A percentile compares a stretch with the other conserved stretches of the same genome.
phyloP scores from a whole-genome alignment of 2,888 invertebrate genomes.

The Anthrax anthrax region DNA sequence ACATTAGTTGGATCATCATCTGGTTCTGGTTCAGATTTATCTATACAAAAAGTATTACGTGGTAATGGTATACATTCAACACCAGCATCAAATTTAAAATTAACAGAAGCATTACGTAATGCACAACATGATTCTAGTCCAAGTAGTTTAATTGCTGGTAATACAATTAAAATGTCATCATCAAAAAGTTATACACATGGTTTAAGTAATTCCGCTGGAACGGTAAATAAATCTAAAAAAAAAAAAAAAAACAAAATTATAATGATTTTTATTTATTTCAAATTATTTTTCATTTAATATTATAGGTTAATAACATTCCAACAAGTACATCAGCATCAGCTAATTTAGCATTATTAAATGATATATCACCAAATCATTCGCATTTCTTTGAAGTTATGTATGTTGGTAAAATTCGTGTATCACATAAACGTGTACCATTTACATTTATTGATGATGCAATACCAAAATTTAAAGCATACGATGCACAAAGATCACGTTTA shows the following conservation, averaged over 20 bases:
- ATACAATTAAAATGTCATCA: conserved; percentile 31
- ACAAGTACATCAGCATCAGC: conserved; percentile 32
- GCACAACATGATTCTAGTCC: conserved; percentile 33
- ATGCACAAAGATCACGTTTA: conserved; percentile 47
- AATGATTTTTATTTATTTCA: background rate
- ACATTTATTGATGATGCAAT: conserved; percentile 84
- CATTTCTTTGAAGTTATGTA: conserved; percentile 85
- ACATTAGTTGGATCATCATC: conserved; percentile 17
- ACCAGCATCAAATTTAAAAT: conserved; percentile 31
- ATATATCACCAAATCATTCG: conserved; percentile 73
- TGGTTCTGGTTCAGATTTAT: conserved; percentile 15
- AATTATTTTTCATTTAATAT: background rate
- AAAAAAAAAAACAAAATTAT: no score
- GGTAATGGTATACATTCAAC: conserved; percentile 28
- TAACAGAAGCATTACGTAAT: conserved; percentile 28
- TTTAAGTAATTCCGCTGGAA: conserved; percentile 32
- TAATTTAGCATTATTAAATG: conserved; percentile 34
- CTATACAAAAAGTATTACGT: conserved; percentile 19
- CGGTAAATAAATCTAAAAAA: conserved; percentile 17
- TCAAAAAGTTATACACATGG: conserved; percentile 35
- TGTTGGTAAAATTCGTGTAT: conserved; percentile 80
- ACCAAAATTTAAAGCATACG: conserved; percentile 65
- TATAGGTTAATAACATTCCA: conserved; percentile 27
- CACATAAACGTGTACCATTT: conserved; percentile 66
- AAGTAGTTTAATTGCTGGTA: conserved; percentile 20